Evolutionary conservation across 2,888 invertebrate genomes (phyloP).

Genomic region (Atethmia centrago): DNA sequence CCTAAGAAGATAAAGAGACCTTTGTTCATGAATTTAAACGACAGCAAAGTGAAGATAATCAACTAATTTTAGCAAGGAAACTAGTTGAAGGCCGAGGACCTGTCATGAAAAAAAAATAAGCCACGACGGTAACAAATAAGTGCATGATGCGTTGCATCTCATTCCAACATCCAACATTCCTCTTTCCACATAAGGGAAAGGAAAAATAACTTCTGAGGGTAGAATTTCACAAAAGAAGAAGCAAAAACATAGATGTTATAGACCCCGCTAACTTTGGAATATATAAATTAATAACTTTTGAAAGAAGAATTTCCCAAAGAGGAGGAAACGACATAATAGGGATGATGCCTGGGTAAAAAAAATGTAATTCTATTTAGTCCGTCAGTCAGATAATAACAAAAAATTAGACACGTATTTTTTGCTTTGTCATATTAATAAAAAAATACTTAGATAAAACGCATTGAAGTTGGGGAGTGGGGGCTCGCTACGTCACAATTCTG

Average conservation of each 20-base stretch:
- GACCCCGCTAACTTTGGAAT: conserved; percentile 19
- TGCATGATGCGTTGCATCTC: conserved; percentile 1
- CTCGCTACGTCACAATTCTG: no score
- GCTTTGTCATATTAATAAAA: no score
- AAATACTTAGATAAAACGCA: no score
- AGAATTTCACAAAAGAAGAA: no score
- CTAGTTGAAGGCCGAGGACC: conserved; percentile 7
- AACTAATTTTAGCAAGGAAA: conserved; percentile 8
- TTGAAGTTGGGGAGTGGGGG: no score
- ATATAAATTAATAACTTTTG: conserved; percentile 37
- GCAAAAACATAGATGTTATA: not conserved
- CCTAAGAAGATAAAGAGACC: not conserved
- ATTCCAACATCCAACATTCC: not conserved
- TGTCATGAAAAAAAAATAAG: not conserved
- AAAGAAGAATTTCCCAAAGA: not conserved
- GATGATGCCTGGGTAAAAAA: no score
- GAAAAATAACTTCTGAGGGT: not conserved
- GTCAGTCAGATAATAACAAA: no score
- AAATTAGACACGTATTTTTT: no score
- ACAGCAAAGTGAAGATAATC: not conserved
- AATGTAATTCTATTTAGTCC: no score
- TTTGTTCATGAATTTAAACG: not conserved
- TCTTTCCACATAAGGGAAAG: not conserved
- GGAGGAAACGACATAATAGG: not conserved
- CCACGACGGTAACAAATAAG: not conserved